Evolutionary conservation across 2,888 invertebrate genomes (phyloP), one percentile per base, ranked within the genome.

Genomic region (Latrodectus hesperus): DNA sequence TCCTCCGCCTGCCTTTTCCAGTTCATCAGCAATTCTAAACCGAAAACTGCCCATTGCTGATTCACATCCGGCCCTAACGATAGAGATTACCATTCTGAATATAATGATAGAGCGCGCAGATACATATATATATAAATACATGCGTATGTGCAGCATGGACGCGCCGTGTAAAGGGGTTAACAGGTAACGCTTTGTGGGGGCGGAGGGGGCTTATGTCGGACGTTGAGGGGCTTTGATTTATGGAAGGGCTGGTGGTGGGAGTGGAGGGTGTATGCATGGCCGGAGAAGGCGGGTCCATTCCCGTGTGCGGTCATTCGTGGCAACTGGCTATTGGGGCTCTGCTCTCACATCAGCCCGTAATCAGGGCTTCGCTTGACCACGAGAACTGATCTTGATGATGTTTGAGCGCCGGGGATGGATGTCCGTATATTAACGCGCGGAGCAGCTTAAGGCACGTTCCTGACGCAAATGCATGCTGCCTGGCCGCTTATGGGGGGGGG

Each of bases 1-100:
- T 78, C 73, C 78, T 78, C 78, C 65, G 55, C 65, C 80, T 78
- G 51, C 65, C 70, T 72, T 70, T 22, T 51, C 76, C 55, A 67
- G 86, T 87, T 87, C 86, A 87, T 87, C 86, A 87, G 86, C 86
- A 87, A 87, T 87, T 87, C 86, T 87, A 87, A 87, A 87, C 86
- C 86, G 86, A 86, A 86, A 86, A 80, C 86, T 87, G 81, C 86
- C 86, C 86, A 87, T 87, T 87, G 86, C 86, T 81, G 86, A 87
- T 87, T 87, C 86, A 87, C 86, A 81, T 87, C 86, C 86, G 76
- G 86, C 71, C 81, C 81, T 73, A 87, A 76, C 86, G 86, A 87
- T 87, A 87, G 81, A 87, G 86, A 87, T 87, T 87, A 87, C 86
- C 81, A 87, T 87, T 87, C 86, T 76, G 77, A 87, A 76, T 87